Evolutionary conservation across 1,140 invertebrate species (phyloP).

Genomic region (Cotesia chilonis): DNA sequence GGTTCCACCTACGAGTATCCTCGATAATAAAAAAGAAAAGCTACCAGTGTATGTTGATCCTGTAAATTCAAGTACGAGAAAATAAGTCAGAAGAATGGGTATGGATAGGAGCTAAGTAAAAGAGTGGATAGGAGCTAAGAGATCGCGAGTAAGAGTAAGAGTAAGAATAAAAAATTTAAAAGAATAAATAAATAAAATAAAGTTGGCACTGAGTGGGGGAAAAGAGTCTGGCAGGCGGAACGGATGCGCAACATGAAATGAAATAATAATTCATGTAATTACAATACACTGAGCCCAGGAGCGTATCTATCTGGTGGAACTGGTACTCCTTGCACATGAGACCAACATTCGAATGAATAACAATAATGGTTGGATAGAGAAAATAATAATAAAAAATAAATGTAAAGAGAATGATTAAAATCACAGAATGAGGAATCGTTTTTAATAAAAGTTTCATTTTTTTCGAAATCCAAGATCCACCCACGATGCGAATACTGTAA

Average conservation of each 20-base stretch:
- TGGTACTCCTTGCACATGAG: constrained; percentile 7
- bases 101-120: not conserved
- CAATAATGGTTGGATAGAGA: not conserved
- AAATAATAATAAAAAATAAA: not conserved
- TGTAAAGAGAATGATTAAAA: not conserved
- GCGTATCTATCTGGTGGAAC: constrained; percentile 46
- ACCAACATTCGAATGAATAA: not conserved
- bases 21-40: not conserved
- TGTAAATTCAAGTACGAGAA: not conserved
- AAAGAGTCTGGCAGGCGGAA: constrained; percentile 51
- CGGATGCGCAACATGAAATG: constrained; percentile 56
- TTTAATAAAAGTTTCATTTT: not conserved
- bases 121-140: constrained; percentile 12
- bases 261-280: constrained; percentile 63
- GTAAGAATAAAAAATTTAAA: constrained; percentile 1
- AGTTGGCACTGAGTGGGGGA: constrained; percentile 31
- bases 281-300: constrained; percentile 55
- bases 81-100: constrained; percentile 3
- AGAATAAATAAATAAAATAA: constrained; percentile 3
- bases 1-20: constrained; percentile 16
- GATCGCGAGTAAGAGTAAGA: not conserved
- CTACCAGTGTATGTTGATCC: constrained; percentile 16
- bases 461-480: constrained; percentile 48
- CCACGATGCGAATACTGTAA: constrained; percentile 58
- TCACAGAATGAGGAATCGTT: not conserved